Evolutionary conservation across 2,888 invertebrate genomes (phyloP).

Genomic region (Periphyllus acericola): DNA sequence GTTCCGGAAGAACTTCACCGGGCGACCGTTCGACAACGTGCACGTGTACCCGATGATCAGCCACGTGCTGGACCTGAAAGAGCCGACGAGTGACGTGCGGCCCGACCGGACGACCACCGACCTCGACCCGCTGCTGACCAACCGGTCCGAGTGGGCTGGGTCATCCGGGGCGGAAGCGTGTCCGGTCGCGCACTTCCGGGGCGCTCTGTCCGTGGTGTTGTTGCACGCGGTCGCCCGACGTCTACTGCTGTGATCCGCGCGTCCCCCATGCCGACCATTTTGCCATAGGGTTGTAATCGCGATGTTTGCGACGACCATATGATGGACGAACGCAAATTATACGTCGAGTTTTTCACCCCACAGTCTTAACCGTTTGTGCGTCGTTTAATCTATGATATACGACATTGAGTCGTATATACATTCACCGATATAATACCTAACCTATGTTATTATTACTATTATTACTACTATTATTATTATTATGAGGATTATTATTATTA

Average conservation of each 20-base stretch:
- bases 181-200: not conserved
- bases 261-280: too few species aligned
- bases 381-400: too few species aligned
- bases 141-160: not conserved
- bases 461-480: too few species aligned
- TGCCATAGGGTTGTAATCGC: too few species aligned
- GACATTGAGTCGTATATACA: too few species aligned
- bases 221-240: not conserved
- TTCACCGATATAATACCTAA: too few species aligned
- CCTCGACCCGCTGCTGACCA: conserved; percentile 37
- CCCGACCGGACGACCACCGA: conserved; percentile 61
- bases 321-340: too few species aligned
- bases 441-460: too few species aligned
- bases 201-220: not conserved
- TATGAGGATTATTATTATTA: too few species aligned
- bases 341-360: too few species aligned
- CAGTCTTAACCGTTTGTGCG: too few species aligned
- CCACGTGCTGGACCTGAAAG: conserved; percentile 62
- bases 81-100: conserved; percentile 37
- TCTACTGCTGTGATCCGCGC: not conserved
- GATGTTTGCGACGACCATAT: too few species aligned
- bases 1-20: conserved; percentile 70
- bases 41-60: conserved; percentile 74
- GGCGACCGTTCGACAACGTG: conserved; percentile 73
- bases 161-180: conserved; percentile 49